phyloP scores from a whole-genome alignment of 2,888 invertebrate genomes.

The Eupithecia centaureata region DNA sequence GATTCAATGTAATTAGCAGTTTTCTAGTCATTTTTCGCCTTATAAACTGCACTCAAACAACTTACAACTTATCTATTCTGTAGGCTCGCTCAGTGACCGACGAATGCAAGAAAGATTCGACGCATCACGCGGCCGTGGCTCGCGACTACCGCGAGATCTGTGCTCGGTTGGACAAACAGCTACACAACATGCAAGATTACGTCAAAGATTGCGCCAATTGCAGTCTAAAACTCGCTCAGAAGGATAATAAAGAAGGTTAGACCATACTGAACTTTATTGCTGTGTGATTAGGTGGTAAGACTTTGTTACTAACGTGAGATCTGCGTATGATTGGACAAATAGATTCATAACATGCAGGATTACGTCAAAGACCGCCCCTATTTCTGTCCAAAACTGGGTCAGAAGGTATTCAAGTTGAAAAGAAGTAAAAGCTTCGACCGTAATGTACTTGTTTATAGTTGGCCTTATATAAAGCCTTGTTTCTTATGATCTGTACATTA shows the following conservation, averaged over 20 bases:
- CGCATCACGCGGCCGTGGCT: constrained; percentile 91
- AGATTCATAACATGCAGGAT: not conserved
- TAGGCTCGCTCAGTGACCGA: constrained; percentile 91
- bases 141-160: constrained; percentile 96
- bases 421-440: too few relatives aligned
- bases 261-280: not conserved
- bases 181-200: constrained; percentile 82
- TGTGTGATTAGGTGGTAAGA: not conserved
- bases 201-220: constrained; percentile 72
- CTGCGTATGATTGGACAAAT: not conserved
- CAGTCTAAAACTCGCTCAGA: constrained; percentile 69
- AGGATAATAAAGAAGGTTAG: constrained; percentile 76
- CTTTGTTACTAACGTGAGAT: not conserved
- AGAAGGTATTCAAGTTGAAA: too few relatives aligned
- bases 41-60: not conserved
- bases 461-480: too few relatives aligned
- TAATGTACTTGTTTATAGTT: too few relatives aligned
- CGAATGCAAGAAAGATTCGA: constrained; percentile 88
- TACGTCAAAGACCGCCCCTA: not conserved
- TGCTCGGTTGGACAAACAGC: constrained; percentile 92
- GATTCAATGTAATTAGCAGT: not conserved
- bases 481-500: too few relatives aligned
- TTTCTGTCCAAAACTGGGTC: not conserved
- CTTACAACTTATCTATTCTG: not conserved
- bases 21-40: not conserved